Evolutionary conservation across 2,113 vertebrate species (phyloP).

Genomic region (Zosterops pallidus): DNA sequence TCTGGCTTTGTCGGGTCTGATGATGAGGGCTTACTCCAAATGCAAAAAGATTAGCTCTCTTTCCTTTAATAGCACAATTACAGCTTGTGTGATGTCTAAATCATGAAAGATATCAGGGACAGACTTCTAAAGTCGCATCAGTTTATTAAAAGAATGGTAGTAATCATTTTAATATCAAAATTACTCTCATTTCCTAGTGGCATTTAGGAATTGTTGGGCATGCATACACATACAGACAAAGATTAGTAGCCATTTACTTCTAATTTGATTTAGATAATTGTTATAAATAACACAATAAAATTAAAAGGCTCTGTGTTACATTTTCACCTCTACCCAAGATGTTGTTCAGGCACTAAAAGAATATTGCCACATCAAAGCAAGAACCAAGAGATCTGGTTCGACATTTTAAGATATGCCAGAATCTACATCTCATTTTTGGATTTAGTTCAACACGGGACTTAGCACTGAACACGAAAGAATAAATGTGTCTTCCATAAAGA

Average conservation of each 20-base stretch:
- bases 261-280: conserved; percentile 56
- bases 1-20: conserved; percentile 81
- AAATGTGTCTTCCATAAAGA: conserved; percentile 46
- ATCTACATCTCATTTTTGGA: conserved; percentile 55
- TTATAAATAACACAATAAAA: conserved; percentile 65
- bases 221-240: neutral
- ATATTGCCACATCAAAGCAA: conserved; percentile 19
- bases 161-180: conserved; percentile 80
- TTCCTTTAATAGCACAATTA: conserved; percentile 82
- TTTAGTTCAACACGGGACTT: conserved; percentile 51
- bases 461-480: conserved; percentile 44
- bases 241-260: conserved; percentile 36
- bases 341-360: neutral
- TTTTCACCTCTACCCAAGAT: conserved; percentile 16
- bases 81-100: conserved; percentile 78
- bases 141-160: conserved; percentile 79
- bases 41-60: conserved; percentile 82
- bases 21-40: conserved; percentile 82
- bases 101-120: conserved; percentile 75
- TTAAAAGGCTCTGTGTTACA: conserved; percentile 16
- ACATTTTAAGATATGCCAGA: conserved; percentile 39
- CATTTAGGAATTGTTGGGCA: conserved; percentile 65
- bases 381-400: conserved; percentile 10
- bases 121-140: conserved; percentile 74
- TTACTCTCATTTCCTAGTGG: conserved; percentile 72